A percentile compares a stretch with the other conserved stretches of the same genome.
phyloP scores from a whole-genome alignment of 2,888 invertebrate species.

The Pollenia angustigena region DNA sequence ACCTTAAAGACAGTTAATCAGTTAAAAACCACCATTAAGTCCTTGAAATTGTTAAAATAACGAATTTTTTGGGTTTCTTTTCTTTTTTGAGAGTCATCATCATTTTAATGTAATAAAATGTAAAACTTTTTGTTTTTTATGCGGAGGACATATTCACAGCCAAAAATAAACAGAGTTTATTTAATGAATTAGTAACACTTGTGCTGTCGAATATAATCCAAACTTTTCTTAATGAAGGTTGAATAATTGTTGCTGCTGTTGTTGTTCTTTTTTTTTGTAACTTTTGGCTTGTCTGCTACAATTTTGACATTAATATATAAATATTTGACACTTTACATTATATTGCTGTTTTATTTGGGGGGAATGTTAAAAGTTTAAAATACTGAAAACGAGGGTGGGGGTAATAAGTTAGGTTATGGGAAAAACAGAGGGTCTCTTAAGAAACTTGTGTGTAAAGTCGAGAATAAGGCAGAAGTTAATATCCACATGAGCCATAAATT shows the following conservation, averaged over 20 bases:
- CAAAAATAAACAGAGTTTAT: neutral
- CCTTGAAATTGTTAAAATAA: constrained; percentile 56
- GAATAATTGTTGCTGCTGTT: constrained; percentile 18
- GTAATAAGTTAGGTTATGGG: neutral
- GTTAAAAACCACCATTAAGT: constrained; percentile 64
- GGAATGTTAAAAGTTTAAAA: neutral
- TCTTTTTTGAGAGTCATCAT: neutral
- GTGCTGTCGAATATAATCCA: constrained; percentile 42
- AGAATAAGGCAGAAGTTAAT: too few species aligned
- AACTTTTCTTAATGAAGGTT: constrained; percentile 57
- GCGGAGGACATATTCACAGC: neutral
- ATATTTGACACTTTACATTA: constrained; percentile 64
- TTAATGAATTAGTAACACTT: constrained; percentile 54
- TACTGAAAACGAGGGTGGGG: neutral
- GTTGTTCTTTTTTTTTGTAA: neutral
- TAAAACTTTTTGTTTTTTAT: neutral
- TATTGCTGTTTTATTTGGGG: constrained; percentile 15
- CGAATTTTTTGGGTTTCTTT: neutral
- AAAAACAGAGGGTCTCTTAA: too few species aligned
- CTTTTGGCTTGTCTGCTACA: constrained; percentile 32
- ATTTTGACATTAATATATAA: constrained; percentile 64
- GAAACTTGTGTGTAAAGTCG: too few species aligned
- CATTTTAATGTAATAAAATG: constrained; percentile 31
- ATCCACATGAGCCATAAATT: too few species aligned
- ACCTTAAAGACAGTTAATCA: constrained; percentile 63